A percentile compares a stretch with the other conserved stretches of the same genome.
These are phyloP conservation scores for Lutjanus erythropterus DNA, from an alignment of 2,113 vertebrate genomes.

Conservation along the genomic window DNA sequence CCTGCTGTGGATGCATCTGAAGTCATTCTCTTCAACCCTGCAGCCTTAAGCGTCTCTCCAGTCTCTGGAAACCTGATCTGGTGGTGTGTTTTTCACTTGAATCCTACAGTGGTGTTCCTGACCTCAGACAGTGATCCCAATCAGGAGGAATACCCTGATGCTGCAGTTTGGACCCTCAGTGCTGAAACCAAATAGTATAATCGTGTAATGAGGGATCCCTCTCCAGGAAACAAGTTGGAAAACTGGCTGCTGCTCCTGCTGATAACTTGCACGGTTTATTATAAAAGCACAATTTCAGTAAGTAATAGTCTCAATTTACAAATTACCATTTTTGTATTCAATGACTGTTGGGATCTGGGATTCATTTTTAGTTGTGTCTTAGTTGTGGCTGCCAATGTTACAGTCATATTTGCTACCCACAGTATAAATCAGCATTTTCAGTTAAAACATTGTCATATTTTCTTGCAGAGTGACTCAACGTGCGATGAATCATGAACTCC, in stretches of 20 bases:
- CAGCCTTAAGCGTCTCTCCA: slow-evolving; percentile 64
- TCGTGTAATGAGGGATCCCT: slow-evolving; percentile 77
- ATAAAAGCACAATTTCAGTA: slow-evolving; percentile 70
- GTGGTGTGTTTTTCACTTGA: slow-evolving; percentile 71
- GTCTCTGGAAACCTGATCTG: slow-evolving; percentile 71
- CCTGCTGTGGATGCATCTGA: slow-evolving; percentile 55
- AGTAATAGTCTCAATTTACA: slow-evolving; percentile 78
- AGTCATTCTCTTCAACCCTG: slow-evolving; percentile 59
- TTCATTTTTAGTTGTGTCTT: slow-evolving; percentile 42
- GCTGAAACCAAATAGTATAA: slow-evolving; percentile 82
- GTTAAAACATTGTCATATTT: slow-evolving; percentile 61
- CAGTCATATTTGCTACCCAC: slow-evolving; percentile 62
- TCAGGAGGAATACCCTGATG: slow-evolving; percentile 81
- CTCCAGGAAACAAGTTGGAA: slow-evolving; percentile 79
- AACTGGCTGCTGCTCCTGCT: slow-evolving; percentile 69
- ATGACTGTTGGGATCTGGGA: slow-evolving; percentile 44
- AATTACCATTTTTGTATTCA: slow-evolving; percentile 58
- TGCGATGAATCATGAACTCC: slow-evolving; percentile 64
- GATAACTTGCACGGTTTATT: slow-evolving; percentile 74
- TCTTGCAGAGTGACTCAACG: slow-evolving; percentile 56
- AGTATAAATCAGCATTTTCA: slow-evolving; percentile 60
- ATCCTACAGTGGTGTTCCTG: slow-evolving; percentile 74
- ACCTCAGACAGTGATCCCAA: slow-evolving; percentile 80
- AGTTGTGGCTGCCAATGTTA: slow-evolving; percentile 41
- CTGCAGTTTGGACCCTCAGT: slow-evolving; percentile 77